phyloP scores from a whole-genome alignment of 2,888 invertebrate species.

The Lasioglossum vierecki region DNA sequence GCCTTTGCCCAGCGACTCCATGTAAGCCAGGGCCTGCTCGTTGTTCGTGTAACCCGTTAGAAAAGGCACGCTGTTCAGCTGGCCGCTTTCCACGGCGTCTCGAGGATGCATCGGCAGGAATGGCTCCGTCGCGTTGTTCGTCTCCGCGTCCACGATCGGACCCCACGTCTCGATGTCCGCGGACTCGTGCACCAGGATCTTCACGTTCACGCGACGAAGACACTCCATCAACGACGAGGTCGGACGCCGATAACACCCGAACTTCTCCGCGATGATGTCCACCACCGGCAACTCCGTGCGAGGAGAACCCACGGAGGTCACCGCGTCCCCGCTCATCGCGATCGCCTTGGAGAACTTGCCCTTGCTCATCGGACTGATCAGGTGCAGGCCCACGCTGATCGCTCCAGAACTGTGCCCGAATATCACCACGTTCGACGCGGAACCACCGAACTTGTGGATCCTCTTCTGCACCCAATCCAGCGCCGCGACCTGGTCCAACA shows the following conservation, averaged over 20 bases:
- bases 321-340: constrained; percentile 91
- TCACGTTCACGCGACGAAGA: constrained; percentile 87
- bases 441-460: constrained; percentile 90
- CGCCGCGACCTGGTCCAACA: constrained; percentile 93
- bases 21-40: constrained; percentile 89
- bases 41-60: constrained; percentile 92
- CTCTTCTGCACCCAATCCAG: constrained; percentile 91
- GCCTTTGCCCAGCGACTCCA: constrained; percentile 86
- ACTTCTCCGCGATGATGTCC: constrained; percentile 88
- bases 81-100: constrained; percentile 87
- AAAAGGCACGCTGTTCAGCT: constrained; percentile 88
- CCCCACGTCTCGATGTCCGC: constrained; percentile 88
- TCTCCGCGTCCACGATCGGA: constrained; percentile 90
- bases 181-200: constrained; percentile 86
- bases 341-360: constrained; percentile 91
- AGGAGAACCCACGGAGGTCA: constrained; percentile 88
- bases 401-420: constrained; percentile 93
- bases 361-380: constrained; percentile 85
- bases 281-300: constrained; percentile 87
- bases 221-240: constrained; percentile 89
- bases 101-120: constrained; percentile 89
- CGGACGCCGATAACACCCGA: constrained; percentile 89
- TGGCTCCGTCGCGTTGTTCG: constrained; percentile 87
- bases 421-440: constrained; percentile 90
- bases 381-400: constrained; percentile 91